Base-by-base conservation (phyloP, 1,140 invertebrate species). In the Lethocerus indicus region DNA sequence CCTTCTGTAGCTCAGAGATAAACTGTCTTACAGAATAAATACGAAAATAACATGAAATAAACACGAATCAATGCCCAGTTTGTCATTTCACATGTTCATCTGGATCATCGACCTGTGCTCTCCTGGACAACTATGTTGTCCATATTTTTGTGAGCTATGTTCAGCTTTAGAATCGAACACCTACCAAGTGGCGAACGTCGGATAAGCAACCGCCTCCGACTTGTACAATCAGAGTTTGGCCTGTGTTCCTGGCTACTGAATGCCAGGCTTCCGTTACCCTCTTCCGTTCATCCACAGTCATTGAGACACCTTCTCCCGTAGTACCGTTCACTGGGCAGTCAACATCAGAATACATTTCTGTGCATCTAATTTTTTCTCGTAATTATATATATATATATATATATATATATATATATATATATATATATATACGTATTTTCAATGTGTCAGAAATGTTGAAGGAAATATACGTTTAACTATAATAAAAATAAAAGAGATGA, bases 171-270 rank as follows among this genome's bases (percentile, higher is more conserved):
- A 43, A 23, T 1, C n/a, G 20, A 2, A 24, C 7, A 25, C 66
- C 68, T 70, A 84, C 81, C 62, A 88, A 64, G 57, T 80, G 74
- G 35, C 77, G 54, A 4, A 81, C 79, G 59, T 87, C 81, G 41
- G 74, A 71, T 5, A 87, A 57, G 14, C 76, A 69, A 1, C 75
- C 72, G 0, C 83, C 81, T 21, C 85, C 84, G 45, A 88, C 67
- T 72, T 88, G 85, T 27, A 85, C 69, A 71, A 87, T 83, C 7
- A 87, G 63, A 45, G 78, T 73, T 42, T 77, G 69, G 12, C 73
- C 69, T 1, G 67, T 70, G 27, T 60, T 61, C 57, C 72, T 71
- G 0, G 64, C 69, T 0, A 64, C 70, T 37, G 69, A 66, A 1
- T 74, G 64, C 85, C 84, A 88, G 49, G 68, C 69, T 60, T 83